phyloP scores from a whole-genome alignment of 2,888 invertebrate genomes.

The Fabriciana adippe region DNA sequence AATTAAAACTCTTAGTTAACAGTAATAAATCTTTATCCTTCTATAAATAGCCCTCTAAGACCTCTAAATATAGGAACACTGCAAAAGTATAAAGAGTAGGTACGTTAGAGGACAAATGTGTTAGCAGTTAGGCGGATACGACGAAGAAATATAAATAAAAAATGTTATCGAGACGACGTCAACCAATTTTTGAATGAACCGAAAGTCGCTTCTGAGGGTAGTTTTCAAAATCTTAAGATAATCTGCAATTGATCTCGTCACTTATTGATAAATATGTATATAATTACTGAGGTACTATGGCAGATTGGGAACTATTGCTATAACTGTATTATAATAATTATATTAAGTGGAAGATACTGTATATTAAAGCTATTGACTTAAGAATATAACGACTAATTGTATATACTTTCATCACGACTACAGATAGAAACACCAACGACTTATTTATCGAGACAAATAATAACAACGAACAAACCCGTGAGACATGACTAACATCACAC shows the following conservation, averaged over 20 bases:
- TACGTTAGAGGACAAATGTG: constrained; percentile 10
- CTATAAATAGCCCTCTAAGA: constrained; percentile 33
- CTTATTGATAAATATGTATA: constrained; percentile 52
- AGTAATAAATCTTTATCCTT: constrained; percentile 34
- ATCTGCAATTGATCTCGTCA: constrained; percentile 40
- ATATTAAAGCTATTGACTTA: constrained; percentile 79
- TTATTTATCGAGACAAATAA: constrained; percentile 42
- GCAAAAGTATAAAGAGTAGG: constrained; percentile 29
- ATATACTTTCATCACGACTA: constrained; percentile 43
- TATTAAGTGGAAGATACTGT: constrained; percentile 77
- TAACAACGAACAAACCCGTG: constrained; percentile 40
- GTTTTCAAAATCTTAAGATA: constrained; percentile 26
- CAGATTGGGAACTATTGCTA: constrained; percentile 77
- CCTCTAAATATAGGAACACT: constrained; percentile 38
- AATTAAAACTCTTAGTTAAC: constrained; percentile 30
- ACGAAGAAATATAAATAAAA: constrained; percentile 2
- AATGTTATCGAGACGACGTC: background rate
- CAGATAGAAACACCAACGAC: constrained; percentile 50
- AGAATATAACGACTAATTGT: constrained; percentile 67
- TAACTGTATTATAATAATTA: constrained; percentile 63
- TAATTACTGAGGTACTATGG: constrained; percentile 78
- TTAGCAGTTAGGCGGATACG: constrained; percentile 13
- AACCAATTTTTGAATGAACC: constrained; percentile 4
- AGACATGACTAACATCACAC: constrained; percentile 28
- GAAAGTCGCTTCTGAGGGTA: background rate